Percentiles rank a stretch among this genome's conserved stretches.
phyloP scores from a whole-genome alignment of 2,797 vertebrate genomes.

The Zenarchopterus dispar region DNA sequence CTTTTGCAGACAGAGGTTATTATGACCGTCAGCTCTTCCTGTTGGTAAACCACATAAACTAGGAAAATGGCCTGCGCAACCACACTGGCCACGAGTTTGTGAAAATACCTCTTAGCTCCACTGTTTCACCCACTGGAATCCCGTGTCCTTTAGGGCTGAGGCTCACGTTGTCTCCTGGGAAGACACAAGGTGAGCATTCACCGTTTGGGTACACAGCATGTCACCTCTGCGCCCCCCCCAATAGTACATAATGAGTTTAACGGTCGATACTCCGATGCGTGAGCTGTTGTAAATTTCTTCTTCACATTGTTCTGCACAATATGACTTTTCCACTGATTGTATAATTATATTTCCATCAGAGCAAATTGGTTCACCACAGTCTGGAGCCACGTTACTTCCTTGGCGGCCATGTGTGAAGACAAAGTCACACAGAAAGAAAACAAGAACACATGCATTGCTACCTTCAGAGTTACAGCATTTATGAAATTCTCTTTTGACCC shows the following conservation, averaged over 20 bases:
- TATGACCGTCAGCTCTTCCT: slow-evolving; percentile 39
- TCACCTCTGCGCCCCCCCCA: slow-evolving; percentile 5
- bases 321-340: slow-evolving; percentile 71
- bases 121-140: slow-evolving; percentile 52
- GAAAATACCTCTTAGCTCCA: slow-evolving; percentile 46
- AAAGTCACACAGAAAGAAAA: slow-evolving; percentile 24
- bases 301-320: slow-evolving; percentile 58
- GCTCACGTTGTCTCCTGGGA: slow-evolving; percentile 22
- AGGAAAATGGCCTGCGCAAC: slow-evolving; percentile 41
- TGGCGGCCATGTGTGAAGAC: slow-evolving; percentile 46
- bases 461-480: not conserved
- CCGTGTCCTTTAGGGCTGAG: slow-evolving; percentile 30
- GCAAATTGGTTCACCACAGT: slow-evolving; percentile 64
- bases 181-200: slow-evolving; percentile 13
- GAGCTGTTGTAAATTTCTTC: slow-evolving; percentile 48
- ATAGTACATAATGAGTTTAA: slow-evolving; percentile 40
- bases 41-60: slow-evolving; percentile 47
- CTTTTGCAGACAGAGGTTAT: slow-evolving; percentile 28
- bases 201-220: slow-evolving; percentile 24
- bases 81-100: slow-evolving; percentile 30
- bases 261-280: slow-evolving; percentile 27
- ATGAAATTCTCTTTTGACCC: too few species aligned
- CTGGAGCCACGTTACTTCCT: slow-evolving; percentile 45
- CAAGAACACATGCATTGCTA: not conserved
- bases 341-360: slow-evolving; percentile 71